phyloP scores from a whole-genome alignment of 2,888 invertebrate species.

The Argyra leucocephala region DNA sequence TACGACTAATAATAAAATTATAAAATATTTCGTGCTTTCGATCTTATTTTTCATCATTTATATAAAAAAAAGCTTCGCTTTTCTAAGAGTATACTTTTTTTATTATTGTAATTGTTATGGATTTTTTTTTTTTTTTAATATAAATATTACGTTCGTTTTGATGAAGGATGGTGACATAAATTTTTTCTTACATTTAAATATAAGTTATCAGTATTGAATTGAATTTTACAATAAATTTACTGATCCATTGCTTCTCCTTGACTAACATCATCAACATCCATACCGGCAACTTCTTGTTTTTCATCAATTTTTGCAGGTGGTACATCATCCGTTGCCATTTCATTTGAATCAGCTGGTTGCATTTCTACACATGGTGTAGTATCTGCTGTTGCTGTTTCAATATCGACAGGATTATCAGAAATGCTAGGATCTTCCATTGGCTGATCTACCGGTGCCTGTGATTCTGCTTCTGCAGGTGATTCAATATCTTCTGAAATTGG shows the following conservation, averaged over 20 bases:
- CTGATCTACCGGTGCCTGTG: conserved; percentile 15
- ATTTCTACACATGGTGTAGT: conserved; percentile 15
- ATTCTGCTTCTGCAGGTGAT: background rate
- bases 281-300: conserved; percentile 33
- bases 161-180: background rate
- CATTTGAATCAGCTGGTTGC: conserved; percentile 26
- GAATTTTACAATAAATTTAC: conserved; percentile 28
- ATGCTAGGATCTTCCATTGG: conserved; percentile 19
- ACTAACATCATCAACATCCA: conserved; percentile 43
- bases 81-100: background rate
- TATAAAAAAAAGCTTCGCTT: background rate
- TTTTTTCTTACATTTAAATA: background rate
- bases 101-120: background rate
- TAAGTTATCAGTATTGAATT: background rate
- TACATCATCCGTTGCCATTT: conserved; percentile 37
- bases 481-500: conserved; percentile 13
- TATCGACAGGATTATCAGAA: conserved; percentile 14
- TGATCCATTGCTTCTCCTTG: conserved; percentile 43
- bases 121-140: background rate
- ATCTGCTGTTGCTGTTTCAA: conserved; percentile 14
- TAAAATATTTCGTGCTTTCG: background rate
- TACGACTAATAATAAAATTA: background rate
- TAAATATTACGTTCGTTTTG: background rate
- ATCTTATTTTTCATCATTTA: background rate
- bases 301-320: conserved; percentile 30